Conservation (phyloP, 2,888 invertebrate genomes). For the Pilophorus perplexus region DNA sequence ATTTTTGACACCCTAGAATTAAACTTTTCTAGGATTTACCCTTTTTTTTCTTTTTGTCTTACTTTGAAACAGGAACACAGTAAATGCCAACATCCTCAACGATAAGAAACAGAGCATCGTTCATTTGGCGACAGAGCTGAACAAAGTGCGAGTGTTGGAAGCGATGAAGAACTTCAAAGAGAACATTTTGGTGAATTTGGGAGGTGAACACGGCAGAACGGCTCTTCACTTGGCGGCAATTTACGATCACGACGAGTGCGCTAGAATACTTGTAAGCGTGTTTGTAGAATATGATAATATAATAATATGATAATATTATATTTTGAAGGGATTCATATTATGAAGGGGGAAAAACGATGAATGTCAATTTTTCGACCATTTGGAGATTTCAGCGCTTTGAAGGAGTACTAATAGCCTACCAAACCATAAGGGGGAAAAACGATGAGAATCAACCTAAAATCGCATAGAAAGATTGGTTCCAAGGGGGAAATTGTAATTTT, state of each 20-base stretch:
- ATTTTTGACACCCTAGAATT: background rate
- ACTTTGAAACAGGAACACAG: conserved; percentile 63
- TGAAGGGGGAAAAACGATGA: too few relatives aligned
- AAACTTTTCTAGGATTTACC: background rate
- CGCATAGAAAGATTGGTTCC: too few relatives aligned
- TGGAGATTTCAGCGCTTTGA: too few relatives aligned
- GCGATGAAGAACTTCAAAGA: conserved; percentile 67
- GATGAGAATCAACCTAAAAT: too few relatives aligned
- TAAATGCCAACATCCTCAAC: conserved; percentile 67
- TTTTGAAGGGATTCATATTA: too few relatives aligned
- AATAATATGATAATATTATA: too few relatives aligned
- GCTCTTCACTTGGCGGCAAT: conserved; percentile 82
- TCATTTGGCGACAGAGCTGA: conserved; percentile 75
- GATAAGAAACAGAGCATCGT: conserved; percentile 75
- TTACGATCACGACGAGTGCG: conserved; percentile 78
- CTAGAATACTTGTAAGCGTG: conserved; percentile 67
- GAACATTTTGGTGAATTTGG: conserved; percentile 69
- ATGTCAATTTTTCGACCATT: too few relatives aligned
- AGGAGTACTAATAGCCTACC: too few relatives aligned
- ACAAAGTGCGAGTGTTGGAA: conserved; percentile 68
- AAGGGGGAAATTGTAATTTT: too few relatives aligned
- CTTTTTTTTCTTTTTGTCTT: too few relatives aligned
- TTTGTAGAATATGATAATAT: background rate
- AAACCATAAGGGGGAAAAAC: too few relatives aligned
- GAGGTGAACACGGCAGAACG: conserved; percentile 76